Base-by-base conservation (phyloP, 1,140 invertebrate genomes). In the Maconellicoccus hirsutus region DNA sequence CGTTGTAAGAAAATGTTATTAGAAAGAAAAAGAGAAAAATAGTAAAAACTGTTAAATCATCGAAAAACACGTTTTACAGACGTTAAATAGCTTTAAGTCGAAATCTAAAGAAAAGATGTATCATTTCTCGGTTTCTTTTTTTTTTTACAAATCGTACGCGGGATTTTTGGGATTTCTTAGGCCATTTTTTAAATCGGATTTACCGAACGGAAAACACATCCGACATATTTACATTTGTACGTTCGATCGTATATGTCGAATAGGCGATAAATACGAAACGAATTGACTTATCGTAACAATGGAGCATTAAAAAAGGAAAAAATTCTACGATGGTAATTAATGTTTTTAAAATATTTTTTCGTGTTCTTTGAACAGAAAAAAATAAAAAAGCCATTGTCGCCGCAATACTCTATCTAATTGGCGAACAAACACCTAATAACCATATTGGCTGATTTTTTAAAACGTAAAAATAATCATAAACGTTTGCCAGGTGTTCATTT, bases 1-100 rank as follows among this genome's bases (percentile, higher is more conserved):
- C 22, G 6, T 16, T 66, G 8, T 66, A 59, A 66, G 61, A 66
- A 66, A 66, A 66, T 66, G 61, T 66, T 66, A 66, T 66, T 66
- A 66, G 10, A 26, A 66, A 66, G 21, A 25, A 66, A 66, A 16
- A 16, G 19, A 25, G 25, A 66, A 66, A 25, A 66, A 66, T 23
- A 25, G 61, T 66, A 66, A 66, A 66, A 66, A 66, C 61, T 66
- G 61, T 66, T 66, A 66, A 66, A 66, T 66, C 61, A 66, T 66
- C 61, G 61, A 66, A 66, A 66, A 66, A 66, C 61, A 66, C 61
- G 61, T 66, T 66, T 66, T 66, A 66, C 61, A 26, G 25, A 66
- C 61, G 16, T 26, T 25, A 66, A 66, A 66, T 66, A 26, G 61
- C 61, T 25, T 59, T 66, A 66, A 66, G 61, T 66, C 61, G 61